These are phyloP conservation scores for Eilema depressum DNA, from an alignment of 2,888 invertebrate genomes.

Conservation along the genomic window DNA sequence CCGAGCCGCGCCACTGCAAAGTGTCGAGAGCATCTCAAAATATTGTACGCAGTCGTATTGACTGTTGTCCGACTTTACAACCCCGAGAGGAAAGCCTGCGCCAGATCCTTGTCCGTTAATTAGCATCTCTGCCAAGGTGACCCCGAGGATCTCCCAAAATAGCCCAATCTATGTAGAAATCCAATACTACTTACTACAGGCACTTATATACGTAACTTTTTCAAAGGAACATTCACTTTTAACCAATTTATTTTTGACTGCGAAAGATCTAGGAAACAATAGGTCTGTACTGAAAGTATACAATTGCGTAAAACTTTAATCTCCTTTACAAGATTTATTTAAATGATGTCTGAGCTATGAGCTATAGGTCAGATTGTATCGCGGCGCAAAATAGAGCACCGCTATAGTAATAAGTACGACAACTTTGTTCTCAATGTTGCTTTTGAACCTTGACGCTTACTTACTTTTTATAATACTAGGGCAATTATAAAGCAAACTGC, in stretches of 20 bases:
- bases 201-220: too few relatives aligned
- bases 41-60: too few relatives aligned
- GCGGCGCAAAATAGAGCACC: slow-evolving; percentile 61
- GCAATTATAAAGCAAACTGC: background rate
- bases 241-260: slow-evolving; percentile 35
- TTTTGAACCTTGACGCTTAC: slow-evolving; percentile 26
- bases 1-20: too few relatives aligned
- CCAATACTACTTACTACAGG: background rate
- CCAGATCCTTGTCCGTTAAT: too few relatives aligned
- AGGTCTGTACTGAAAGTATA: slow-evolving; percentile 49
- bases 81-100: too few relatives aligned
- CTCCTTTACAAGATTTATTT: slow-evolving; percentile 67
- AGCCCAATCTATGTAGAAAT: background rate
- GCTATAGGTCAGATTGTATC: slow-evolving; percentile 66
- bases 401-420: slow-evolving; percentile 47
- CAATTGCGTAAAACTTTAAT: slow-evolving; percentile 66
- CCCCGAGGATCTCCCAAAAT: too few relatives aligned
- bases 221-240: background rate
- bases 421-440: slow-evolving; percentile 51
- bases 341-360: slow-evolving; percentile 58
- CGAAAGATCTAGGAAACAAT: slow-evolving; percentile 56
- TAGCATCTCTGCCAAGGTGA: too few relatives aligned
- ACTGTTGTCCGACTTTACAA: too few relatives aligned
- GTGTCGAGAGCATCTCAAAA: too few relatives aligned
- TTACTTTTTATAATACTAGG: background rate